These are phyloP conservation scores for Antedon mediterranea DNA, from an alignment of 53 echinoderm and acorn worm species.

Conservation along the genomic window DNA sequence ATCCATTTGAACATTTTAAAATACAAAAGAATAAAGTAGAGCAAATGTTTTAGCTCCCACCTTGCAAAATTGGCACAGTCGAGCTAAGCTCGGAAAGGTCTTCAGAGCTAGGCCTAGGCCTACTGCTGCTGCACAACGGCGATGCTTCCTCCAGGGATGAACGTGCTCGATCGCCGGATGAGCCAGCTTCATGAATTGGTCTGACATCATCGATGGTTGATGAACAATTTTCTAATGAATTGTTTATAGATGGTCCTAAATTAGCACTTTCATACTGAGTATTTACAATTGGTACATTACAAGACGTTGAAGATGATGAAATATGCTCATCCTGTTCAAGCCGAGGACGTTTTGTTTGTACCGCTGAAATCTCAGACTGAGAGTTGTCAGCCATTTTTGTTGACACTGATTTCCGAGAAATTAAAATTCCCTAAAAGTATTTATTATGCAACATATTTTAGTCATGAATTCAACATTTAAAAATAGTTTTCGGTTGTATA, in stretches of 20 bases:
- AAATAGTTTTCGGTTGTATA: no score
- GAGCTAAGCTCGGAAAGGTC: not conserved
- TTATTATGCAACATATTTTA: no score
- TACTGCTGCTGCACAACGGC: not conserved
- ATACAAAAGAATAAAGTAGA: no score
- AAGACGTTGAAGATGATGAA: not conserved
- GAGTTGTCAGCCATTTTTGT: constrained; percentile 37
- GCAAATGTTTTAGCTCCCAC: no score
- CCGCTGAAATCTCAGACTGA: constrained; percentile 17
- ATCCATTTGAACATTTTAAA: no score
- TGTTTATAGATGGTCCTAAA: not conserved
- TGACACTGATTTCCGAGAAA: not conserved
- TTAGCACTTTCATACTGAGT: not conserved
- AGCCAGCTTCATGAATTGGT: not conserved
- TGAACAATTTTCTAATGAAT: not conserved
- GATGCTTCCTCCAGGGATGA: not conserved
- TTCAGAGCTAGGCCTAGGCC: not conserved
- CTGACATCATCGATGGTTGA: not conserved
- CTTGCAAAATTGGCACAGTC: not conserved
- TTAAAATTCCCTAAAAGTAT: constrained; percentile 1
- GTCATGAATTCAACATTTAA: no score
- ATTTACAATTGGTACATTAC: not conserved
- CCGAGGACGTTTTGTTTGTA: constrained; percentile 32
- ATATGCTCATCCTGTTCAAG: constrained; percentile 23
- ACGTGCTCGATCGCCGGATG: not conserved